Evolutionary conservation across 2,113 vertebrate species (phyloP).

Genomic region (Ia io): DNA sequence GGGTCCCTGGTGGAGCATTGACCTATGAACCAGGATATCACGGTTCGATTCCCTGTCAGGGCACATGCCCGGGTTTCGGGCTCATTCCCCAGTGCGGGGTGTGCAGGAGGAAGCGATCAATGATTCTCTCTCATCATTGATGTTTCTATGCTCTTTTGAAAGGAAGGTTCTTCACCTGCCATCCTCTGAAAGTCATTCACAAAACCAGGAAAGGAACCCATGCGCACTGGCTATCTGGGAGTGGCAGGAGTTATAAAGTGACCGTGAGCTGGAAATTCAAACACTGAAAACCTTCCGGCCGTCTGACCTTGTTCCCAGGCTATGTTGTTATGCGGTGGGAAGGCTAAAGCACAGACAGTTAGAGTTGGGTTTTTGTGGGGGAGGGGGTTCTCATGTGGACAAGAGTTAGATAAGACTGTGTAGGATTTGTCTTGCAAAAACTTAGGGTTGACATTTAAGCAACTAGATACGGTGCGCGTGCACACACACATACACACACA

Average conservation of each 20-base stretch:
- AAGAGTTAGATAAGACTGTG: no score
- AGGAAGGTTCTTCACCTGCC: background rate
- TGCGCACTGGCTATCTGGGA: background rate
- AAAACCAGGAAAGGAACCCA: background rate
- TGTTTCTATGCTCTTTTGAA: background rate
- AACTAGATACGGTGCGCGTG: background rate
- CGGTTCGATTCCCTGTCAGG: no score
- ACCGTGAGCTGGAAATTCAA: background rate
- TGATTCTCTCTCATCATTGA: no score
- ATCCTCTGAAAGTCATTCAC: background rate
- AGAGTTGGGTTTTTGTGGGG: background rate
- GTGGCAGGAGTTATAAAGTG: background rate
- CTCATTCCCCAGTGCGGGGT: no score
- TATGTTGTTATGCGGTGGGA: accelerated
- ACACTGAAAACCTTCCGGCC: background rate
- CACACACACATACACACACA: background rate
- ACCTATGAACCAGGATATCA: no score
- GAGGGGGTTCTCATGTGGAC: background rate
- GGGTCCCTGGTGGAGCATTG: no score
- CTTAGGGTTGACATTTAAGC: background rate
- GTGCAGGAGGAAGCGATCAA: no score
- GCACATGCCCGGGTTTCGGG: no score
- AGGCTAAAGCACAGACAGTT: background rate
- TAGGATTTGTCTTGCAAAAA: background rate
- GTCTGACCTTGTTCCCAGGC: background rate